These are phyloP conservation scores for Hemistola chrysoprasaria DNA, from an alignment of 2,888 invertebrate genomes.

Conservation along the genomic window DNA sequence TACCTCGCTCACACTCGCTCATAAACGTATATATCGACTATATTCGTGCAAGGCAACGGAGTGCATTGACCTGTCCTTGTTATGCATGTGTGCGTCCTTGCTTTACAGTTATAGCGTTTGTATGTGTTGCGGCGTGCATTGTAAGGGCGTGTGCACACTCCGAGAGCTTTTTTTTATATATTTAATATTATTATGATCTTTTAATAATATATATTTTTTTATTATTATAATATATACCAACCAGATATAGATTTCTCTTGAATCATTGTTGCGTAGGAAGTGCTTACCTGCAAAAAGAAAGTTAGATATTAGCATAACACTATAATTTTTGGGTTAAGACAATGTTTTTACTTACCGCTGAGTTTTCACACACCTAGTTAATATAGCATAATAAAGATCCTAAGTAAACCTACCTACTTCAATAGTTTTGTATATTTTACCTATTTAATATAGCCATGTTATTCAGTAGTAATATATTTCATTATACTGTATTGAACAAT, in stretches of 20 bases:
- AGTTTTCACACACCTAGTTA: no score
- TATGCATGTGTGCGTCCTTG: constrained; percentile 78
- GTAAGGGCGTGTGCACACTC: constrained; percentile 67
- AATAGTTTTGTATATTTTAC: no score
- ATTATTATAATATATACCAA: constrained; percentile 25
- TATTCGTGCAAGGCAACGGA: constrained; percentile 77
- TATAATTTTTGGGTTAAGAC: no score
- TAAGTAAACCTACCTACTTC: no score
- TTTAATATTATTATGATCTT: constrained; percentile 9
- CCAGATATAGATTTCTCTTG: constrained; percentile 26
- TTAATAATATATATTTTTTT: constrained; percentile 24
- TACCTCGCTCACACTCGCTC: constrained; percentile 46
- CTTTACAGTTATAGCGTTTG: constrained; percentile 69
- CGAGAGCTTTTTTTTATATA: constrained; percentile 29
- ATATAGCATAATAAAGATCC: no score
- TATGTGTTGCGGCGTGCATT: constrained; percentile 70
- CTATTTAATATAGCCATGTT: no score
- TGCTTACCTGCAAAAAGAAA: constrained; percentile 43
- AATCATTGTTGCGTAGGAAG: constrained; percentile 20
- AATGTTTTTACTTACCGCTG: no score
- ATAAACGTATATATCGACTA: constrained; percentile 46
- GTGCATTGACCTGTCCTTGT: constrained; percentile 82
- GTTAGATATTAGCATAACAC: constrained; percentile 7
- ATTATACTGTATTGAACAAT: no score
- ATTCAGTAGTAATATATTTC: no score